Base-by-base conservation (phyloP, 2,888 invertebrate species). In the Plutella xylostella region DNA sequence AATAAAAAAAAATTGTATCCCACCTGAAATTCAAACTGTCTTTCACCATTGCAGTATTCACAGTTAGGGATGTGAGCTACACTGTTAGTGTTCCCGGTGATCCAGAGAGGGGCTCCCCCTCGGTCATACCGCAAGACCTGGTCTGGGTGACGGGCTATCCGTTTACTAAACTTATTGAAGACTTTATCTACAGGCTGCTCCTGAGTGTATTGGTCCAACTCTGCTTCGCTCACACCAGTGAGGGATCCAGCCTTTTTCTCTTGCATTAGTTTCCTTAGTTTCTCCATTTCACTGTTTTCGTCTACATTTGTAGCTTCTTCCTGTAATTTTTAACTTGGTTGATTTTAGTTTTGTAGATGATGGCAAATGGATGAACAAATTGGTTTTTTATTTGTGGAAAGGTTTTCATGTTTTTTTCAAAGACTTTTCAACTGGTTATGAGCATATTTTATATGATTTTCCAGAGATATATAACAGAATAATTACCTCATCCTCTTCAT, bases 1-100 rank as follows among this genome's bases (percentile, higher is more conserved):
- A 25, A 9, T 25, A 25, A 7, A 5, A 25, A 5, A 25, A 9
- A 4, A n/a, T n/a, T n/a, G n/a, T 2, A 28, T 4, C 9, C 3
- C 63, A 92, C 88, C 85, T 95, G 95, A 74, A 96, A 97, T 80
- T 98, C 98, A 85, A 95, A 98, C 54, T 90, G 88, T 52, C 97
- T 87, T 42, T 87, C 80, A 1, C 87, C 85, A 40, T 89, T 88
- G 72, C 98, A 98, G 50, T 86, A 71, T 51, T 86, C 79, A 65
- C 96, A 95, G 18, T 85, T 80, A 18, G 96, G 94, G 2, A 61
- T 57, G 19, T 85, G 65, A 52, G 69, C 59, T 31, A 87, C 58
- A 15, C 52, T 58, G 31, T 56, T 85, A 42, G 76, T 60, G 46
- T 86, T 75, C 39, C 83, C 77, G 19, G 96, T 90, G 45, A 97